Conservation (phyloP, 2,797 vertebrate species). For the Pogoniulus pusillus region DNA sequence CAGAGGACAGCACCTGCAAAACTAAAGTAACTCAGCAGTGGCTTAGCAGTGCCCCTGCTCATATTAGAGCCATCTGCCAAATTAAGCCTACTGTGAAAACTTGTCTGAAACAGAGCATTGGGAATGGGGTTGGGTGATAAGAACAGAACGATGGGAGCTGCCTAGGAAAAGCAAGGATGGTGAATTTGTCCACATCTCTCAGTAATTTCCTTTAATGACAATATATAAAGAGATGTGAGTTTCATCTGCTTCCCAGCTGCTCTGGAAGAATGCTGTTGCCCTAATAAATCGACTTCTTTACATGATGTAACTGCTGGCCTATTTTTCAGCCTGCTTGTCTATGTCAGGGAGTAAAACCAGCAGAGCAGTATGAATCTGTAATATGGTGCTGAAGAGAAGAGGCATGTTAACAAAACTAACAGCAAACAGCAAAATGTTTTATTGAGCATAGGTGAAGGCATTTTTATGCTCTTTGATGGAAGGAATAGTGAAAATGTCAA, state of each 20-base stretch:
- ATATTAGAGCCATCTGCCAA: not conserved
- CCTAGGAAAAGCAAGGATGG: not conserved
- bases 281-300: constrained; percentile 52
- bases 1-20: not conserved
- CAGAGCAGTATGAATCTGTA: constrained; percentile 28
- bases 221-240: not conserved
- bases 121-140: not conserved
- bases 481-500: constrained; percentile 21
- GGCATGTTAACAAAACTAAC: constrained; percentile 40
- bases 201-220: not conserved
- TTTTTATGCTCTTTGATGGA: constrained; percentile 53
- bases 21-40: not conserved
- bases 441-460: constrained; percentile 35
- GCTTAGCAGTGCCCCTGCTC: not conserved
- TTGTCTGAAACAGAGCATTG: not conserved
- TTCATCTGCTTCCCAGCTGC: not conserved
- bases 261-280: not conserved
- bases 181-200: not conserved
- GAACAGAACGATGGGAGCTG: not conserved
- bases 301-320: not conserved
- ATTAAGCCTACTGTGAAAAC: not conserved
- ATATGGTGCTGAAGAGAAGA: constrained; percentile 35
- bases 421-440: constrained; percentile 32
- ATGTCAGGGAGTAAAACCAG: constrained; percentile 53
- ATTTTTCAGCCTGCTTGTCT: constrained; percentile 51